phyloP scores from a whole-genome alignment of 2,888 invertebrate species.

The Diabrotica balteata region DNA sequence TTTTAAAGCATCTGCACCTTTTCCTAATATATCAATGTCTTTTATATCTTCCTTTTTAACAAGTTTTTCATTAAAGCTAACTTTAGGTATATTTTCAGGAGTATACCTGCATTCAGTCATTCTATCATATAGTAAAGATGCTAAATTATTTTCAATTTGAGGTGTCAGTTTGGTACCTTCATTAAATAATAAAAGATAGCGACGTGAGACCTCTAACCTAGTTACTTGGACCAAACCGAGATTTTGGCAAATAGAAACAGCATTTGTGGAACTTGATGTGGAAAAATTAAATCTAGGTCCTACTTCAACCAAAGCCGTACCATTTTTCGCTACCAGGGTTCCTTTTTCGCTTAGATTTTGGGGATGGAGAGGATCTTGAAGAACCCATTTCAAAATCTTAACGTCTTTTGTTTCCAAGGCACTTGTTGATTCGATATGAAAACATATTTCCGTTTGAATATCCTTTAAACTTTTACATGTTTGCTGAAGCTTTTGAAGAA shows the following conservation, averaged over 20 bases:
- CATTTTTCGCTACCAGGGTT: constrained; percentile 58
- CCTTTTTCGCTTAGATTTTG: constrained; percentile 66
- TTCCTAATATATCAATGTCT: constrained; percentile 80
- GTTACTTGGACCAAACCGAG: constrained; percentile 77
- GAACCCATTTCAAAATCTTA: constrained; percentile 77
- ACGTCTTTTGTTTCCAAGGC: constrained; percentile 68
- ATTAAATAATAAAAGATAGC: constrained; percentile 72
- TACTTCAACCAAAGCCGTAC: constrained; percentile 76
- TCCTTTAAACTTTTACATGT: constrained; percentile 61
- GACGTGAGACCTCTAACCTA: constrained; percentile 82
- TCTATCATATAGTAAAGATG: constrained; percentile 79
- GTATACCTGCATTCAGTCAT: constrained; percentile 94
- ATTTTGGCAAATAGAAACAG: constrained; percentile 91
- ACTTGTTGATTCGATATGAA: constrained; percentile 73
- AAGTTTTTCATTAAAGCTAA: constrained; percentile 73
- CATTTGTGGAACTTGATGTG: constrained; percentile 95
- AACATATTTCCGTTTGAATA: constrained; percentile 79
- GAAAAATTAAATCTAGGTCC: constrained; percentile 95
- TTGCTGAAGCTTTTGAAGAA: constrained; percentile 64
- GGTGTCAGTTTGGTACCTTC: constrained; percentile 56
- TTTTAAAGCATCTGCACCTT: constrained; percentile 81
- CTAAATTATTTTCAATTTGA: constrained; percentile 62
- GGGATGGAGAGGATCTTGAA: constrained; percentile 74
- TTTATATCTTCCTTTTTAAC: constrained; percentile 76
- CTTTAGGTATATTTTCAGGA: constrained; percentile 67